Evolutionary conservation across 2,113 vertebrate genomes (phyloP), one percentile per base, ranked within the genome.

Genomic region (Alethe diademata): DNA sequence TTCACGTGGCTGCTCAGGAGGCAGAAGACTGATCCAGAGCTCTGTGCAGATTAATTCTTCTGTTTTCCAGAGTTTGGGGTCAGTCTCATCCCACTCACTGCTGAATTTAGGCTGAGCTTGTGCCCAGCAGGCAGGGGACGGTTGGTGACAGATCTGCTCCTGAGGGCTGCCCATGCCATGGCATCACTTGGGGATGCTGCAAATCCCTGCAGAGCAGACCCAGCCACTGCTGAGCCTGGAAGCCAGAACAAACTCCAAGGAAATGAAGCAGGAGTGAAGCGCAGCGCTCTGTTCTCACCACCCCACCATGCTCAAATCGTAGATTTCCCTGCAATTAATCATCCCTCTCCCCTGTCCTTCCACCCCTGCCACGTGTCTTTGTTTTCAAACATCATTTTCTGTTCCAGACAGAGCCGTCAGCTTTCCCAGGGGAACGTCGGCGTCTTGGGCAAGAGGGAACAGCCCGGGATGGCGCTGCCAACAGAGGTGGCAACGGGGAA

Each of bases 401-500:
- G 2, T 79, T 45, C 28, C 80, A 71, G 25, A 14, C 48, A 2
- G 11, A 26, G 51, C 80, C 6, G 3, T 28, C 79, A 40, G 3
- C 85, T 87, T 88, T 93, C 93, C 92, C 93, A 88, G 92, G 88
- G 85, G 95, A 88, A 25, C 5, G 4, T 2, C 0, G 13, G 48
- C 58, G 2, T 2, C 67, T 76, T 91, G 72, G 89, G 93, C 72
- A 91, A 93, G 74, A 78, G 85, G 70, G 64, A 29, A 2, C 1
- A 0, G 67, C 79, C 70, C 1, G 4, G 72, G 35, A 19, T 0
- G 31, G 72, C 3, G 2, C 35, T 90, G 73, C 81, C 65, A 13
- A 62, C 20, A 0, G 14, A 62, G 78, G 86, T 94, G 96, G 62
- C 86, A 51, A 5, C 1, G 17, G 4, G 62, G 58, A 66, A 47